phyloP scores from a whole-genome alignment of 2,797 vertebrate genomes.

The Vultur gryphus region DNA sequence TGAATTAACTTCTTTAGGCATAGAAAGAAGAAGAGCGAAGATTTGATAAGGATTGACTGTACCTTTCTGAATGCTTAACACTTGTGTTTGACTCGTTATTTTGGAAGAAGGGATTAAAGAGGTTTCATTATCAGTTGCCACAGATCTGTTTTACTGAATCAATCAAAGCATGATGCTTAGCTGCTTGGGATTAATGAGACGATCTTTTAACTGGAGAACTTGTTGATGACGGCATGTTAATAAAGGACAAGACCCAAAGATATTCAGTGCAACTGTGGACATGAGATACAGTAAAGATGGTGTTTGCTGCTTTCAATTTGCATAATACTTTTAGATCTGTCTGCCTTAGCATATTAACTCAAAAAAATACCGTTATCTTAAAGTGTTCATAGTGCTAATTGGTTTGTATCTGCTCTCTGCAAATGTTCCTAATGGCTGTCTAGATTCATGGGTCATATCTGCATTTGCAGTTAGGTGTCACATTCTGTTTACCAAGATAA shows the following conservation, averaged over 20 bases:
- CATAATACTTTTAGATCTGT: background rate
- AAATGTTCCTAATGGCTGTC: background rate
- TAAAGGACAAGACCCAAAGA: conserved; percentile 4
- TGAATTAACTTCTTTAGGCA: conserved; percentile 11
- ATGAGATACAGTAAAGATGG: background rate
- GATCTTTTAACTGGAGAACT: background rate
- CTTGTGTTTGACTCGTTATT: background rate
- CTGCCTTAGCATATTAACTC: background rate
- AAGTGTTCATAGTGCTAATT: conserved; percentile 8
- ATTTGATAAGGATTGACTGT: conserved; percentile 37
- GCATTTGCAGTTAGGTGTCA: background rate
- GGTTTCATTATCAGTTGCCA: conserved; percentile 36
- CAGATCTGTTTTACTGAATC: conserved; percentile 37
- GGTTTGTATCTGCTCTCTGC: background rate
- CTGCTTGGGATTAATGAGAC: conserved; percentile 38
- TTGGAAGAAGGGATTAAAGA: conserved; percentile 50
- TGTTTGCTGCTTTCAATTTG: background rate
- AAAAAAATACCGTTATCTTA: background rate
- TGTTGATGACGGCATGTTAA: background rate
- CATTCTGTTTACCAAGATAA: background rate
- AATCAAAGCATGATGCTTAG: conserved; percentile 49
- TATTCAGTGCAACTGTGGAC: background rate
- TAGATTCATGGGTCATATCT: background rate
- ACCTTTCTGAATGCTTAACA: conserved; percentile 17
- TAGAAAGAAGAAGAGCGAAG: conserved; percentile 6